phyloP scores from a whole-genome alignment of 2,113 vertebrate genomes.

The Erythrocercus mccallii region DNA sequence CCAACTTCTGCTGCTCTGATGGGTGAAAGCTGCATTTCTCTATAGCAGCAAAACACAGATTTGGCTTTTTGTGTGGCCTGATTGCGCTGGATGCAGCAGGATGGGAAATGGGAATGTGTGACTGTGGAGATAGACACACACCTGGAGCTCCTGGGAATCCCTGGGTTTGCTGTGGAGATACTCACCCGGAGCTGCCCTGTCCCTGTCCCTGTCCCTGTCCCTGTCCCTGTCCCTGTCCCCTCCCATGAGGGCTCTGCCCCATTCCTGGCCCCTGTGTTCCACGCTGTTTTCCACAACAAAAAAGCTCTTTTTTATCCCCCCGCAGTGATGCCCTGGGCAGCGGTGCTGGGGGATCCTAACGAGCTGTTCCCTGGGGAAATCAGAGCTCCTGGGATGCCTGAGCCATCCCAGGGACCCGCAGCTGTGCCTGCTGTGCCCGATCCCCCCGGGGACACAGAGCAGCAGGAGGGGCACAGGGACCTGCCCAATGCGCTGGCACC shows the following conservation, averaged over 20 bases:
- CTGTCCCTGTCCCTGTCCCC: too few species aligned
- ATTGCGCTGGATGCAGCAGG: neutral
- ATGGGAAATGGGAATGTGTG: neutral
- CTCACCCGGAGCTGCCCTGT: neutral
- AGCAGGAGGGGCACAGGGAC: neutral
- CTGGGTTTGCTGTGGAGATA: neutral
- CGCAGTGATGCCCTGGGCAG: too few species aligned
- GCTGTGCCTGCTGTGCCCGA: accelerated
- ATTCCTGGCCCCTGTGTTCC: too few species aligned
- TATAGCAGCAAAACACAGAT: neutral
- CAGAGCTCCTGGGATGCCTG: too few species aligned
- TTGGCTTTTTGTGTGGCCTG: neutral
- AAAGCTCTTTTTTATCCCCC: too few species aligned
- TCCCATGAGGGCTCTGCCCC: too few species aligned
- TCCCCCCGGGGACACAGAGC: accelerated
- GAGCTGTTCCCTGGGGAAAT: too few species aligned
- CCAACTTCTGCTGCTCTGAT: neutral
- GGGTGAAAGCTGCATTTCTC: neutral
- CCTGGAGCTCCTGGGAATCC: neutral
- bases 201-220: too few species aligned
- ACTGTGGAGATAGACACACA: accelerated
- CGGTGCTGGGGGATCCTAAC: too few species aligned
- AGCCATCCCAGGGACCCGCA: neutral
- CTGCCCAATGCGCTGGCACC: accelerated
- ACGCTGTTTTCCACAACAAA: too few species aligned